Conservation (phyloP, 2,797 vertebrate species). For the Gila robusta region DNA sequence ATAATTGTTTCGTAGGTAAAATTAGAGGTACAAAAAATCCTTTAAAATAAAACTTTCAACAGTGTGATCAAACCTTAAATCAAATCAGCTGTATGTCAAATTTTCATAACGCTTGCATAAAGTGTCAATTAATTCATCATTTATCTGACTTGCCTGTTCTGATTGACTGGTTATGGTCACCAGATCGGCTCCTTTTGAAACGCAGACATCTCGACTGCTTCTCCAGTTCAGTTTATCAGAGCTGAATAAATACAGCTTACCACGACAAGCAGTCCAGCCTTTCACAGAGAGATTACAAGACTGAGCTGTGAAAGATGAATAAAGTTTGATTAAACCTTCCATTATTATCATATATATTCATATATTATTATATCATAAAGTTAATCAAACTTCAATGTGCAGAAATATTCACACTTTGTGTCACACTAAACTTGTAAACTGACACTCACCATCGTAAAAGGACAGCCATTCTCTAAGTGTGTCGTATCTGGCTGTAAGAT, state of each 20-base stretch:
- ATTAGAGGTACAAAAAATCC: not conserved
- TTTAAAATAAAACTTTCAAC: not conserved
- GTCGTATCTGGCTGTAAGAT: too few species aligned
- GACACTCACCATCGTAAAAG: not conserved
- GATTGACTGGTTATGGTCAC: constrained; percentile 48
- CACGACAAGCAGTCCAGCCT: constrained; percentile 10
- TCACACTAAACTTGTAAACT: too few species aligned
- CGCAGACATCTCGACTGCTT: constrained; percentile 43
- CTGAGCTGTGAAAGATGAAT: not conserved
- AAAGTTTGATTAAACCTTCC: not conserved
- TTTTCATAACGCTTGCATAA: not conserved
- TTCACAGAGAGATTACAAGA: not conserved
- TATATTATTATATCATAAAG: too few species aligned
- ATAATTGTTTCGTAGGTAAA: not conserved
- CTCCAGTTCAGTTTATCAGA: constrained; percentile 44
- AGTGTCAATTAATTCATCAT: not conserved
- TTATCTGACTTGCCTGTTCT: constrained; percentile 31
- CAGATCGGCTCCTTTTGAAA: constrained; percentile 52
- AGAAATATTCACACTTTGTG: not conserved
- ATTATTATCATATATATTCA: too few species aligned
- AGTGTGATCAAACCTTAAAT: not conserved
- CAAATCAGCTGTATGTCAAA: not conserved
- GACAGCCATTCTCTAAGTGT: too few species aligned
- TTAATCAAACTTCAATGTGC: not conserved
- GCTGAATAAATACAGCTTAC: constrained; percentile 59